Percentiles rank a stretch among this genome's conserved stretches.
Evolutionary conservation across 2,888 invertebrate genomes (phyloP).

Genomic region (Boloria selene): DNA sequence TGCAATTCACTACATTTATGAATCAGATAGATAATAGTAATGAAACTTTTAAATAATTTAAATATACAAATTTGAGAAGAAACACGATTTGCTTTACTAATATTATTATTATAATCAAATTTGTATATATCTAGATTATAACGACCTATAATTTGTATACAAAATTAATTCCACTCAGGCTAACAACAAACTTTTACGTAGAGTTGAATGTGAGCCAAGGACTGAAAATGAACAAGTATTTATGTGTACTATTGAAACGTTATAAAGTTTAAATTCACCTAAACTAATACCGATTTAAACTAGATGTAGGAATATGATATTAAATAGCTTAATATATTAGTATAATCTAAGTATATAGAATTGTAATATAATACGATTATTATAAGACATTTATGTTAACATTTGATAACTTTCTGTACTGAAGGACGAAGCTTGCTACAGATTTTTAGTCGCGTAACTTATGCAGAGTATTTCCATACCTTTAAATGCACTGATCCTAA

Average conservation of each 20-base stretch:
- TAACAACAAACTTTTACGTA: constrained; percentile 29
- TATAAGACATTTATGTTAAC: too few relatives aligned
- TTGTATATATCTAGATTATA: neutral
- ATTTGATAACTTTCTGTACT: too few relatives aligned
- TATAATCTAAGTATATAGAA: neutral
- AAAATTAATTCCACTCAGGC: constrained; percentile 21
- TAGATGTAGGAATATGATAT: neutral
- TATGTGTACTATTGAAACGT: constrained; percentile 13
- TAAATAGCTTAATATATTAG: neutral
- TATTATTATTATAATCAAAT: neutral
- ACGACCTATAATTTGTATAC: neutral
- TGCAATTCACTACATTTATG: too few relatives aligned
- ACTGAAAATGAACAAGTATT: constrained; percentile 27
- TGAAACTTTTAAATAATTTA: too few relatives aligned
- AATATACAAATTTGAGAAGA: too few relatives aligned
- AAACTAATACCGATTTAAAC: constrained; percentile 1
- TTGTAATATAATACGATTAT: neutral
- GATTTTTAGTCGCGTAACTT: constrained; percentile 13
- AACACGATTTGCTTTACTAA: too few relatives aligned
- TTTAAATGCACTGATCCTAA: constrained; percentile 12
- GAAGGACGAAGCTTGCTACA: constrained; percentile 14
- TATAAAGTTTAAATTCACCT: constrained; percentile 9
- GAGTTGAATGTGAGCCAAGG: constrained; percentile 30
- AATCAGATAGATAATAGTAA: too few relatives aligned
- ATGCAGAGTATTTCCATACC: constrained; percentile 19